Evolutionary conservation across 1,140 invertebrate genomes (phyloP), one percentile per base, ranked within the genome.

Genomic region (Drosophila takahashii): DNA sequence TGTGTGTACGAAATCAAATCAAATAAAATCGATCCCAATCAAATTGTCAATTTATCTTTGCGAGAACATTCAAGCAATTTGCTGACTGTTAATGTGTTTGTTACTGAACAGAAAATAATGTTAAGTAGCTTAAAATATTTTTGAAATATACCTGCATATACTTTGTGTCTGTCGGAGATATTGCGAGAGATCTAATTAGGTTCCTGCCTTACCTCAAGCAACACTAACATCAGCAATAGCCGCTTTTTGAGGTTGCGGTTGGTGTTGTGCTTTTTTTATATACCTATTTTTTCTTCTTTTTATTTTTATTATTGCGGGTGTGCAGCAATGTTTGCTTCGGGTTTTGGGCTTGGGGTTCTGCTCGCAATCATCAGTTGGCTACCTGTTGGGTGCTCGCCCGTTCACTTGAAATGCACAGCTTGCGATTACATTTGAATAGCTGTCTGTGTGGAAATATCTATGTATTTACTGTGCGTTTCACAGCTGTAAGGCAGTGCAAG

Each of bases 321-420:
- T 75, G 70, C 60, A 66, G 39, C 71, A 66, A 74, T 54, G 45
- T 80, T 58, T 69, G 78, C 67, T 52, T 65, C 13, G 41, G 62
- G 65, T 37, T 65, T 66, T 41, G 39, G 60, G 44, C 60, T 72
- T 51, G 36, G 60, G 48, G 52, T 58, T 76, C 53, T 75, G 29
- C 29, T 41, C 44, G 62, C 57, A 66, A 50, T 62, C 36, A 53
- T 75, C 50, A 34, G 41, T 57, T 57, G 73, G 83, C 81, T 81
- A 87, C 81, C 81, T 86, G 81, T 86, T 86, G 64, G 69, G 59
- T 37, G 71, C 44, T 71, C 47, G 41, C 34, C 61, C 50, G 72
- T 45, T 79, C 61, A 66, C 66, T 84, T 79, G 37, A 67, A 79
- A 72, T 84, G 66, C 66, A 85, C 57, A 77, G 54, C 71, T 59